Evolutionary conservation across 2,113 vertebrate species (phyloP).

Genomic region (Hystrix cristata): DNA sequence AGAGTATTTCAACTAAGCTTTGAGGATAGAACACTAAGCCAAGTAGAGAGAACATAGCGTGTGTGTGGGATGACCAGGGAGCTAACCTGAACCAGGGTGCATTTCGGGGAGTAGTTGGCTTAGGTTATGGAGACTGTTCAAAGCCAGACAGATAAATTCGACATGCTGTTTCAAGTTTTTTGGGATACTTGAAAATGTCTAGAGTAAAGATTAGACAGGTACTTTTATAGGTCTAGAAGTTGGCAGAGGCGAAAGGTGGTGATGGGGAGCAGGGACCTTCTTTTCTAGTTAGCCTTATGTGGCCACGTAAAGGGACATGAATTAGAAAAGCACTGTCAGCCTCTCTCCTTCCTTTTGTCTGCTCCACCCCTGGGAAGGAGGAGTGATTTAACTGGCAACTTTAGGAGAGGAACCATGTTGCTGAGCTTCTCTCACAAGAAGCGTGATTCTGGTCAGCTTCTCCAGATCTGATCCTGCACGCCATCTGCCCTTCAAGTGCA

Average conservation of each 20-base stretch:
- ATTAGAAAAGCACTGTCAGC: neutral
- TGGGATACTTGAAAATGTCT: neutral
- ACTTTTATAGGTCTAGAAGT: conserved; percentile 30
- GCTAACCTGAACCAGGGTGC: neutral
- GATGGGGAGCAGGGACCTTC: neutral
- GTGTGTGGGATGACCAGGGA: neutral
- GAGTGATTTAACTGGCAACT: neutral
- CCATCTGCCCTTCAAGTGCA: neutral
- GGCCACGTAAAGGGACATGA: neutral
- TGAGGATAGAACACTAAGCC: neutral
- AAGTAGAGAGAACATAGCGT: neutral
- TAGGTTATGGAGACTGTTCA: neutral
- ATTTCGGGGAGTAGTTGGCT: neutral
- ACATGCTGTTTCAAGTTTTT: neutral
- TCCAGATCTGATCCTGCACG: neutral
- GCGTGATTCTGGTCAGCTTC: neutral
- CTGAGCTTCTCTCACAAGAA: neutral
- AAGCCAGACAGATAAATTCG: neutral
- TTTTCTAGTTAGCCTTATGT: neutral
- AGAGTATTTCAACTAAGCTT: neutral
- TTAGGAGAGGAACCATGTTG: neutral
- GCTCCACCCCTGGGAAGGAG: neutral
- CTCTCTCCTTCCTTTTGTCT: neutral
- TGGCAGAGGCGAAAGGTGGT: neutral
- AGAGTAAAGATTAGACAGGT: neutral